phyloP scores from a whole-genome alignment of 37 sponge, comb jelly and placozoan species.

The Tethya wilhelma region DNA sequence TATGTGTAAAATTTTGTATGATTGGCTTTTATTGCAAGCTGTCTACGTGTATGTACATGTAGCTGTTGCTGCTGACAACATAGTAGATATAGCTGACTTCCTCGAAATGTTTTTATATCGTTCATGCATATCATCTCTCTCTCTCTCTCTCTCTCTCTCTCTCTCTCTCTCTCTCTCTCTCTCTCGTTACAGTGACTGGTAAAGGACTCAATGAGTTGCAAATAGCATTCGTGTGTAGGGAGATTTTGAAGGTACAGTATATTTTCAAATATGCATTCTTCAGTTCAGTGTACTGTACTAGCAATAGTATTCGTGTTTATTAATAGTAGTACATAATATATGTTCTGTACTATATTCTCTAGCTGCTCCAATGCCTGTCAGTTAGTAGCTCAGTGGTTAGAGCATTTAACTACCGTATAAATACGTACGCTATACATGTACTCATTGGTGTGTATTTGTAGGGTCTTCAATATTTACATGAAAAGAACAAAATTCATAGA shows the following conservation, averaged over 20 bases:
- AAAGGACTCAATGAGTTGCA: conserved; percentile 78
- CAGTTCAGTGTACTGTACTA: neutral
- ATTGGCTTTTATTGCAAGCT: neutral
- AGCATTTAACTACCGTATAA: no score
- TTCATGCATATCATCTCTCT: neutral
- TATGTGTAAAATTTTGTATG: no score
- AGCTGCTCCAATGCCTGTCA: neutral
- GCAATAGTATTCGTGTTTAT: no score
- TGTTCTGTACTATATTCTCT: no score
- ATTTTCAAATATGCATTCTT: neutral
- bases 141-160: neutral
- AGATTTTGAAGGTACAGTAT: conserved; percentile 74
- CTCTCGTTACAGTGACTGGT: conserved; percentile 4
- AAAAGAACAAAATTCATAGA: conserved; percentile 74
- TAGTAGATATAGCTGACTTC: no score
- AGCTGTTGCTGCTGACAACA: no score
- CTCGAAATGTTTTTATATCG: no score
- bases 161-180: neutral
- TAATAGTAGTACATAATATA: no score
- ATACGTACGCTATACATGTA: no score
- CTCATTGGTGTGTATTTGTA: neutral
- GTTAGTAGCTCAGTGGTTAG: no score
- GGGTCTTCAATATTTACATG: conserved; percentile 81
- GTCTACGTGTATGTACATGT: neutral
- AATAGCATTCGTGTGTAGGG: conserved; percentile 94